phyloP scores from a whole-genome alignment of 2,797 vertebrate species.

The Cetoscarus ocellatus region DNA sequence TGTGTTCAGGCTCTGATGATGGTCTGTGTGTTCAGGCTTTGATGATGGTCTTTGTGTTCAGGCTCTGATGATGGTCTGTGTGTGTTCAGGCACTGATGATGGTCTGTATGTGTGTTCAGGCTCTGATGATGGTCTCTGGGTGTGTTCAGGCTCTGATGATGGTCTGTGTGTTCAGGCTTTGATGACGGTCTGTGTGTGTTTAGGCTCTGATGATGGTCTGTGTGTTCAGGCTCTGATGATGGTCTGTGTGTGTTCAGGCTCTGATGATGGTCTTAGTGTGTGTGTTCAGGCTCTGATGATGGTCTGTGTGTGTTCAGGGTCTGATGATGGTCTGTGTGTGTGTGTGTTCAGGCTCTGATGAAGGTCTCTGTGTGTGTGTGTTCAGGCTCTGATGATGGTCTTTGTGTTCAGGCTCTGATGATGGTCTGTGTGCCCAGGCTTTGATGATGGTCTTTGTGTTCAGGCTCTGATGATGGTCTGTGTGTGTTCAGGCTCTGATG shows the following conservation, averaged over 20 bases:
- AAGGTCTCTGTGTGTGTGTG: conserved; percentile 27
- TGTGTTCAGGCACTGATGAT: conserved; percentile 86
- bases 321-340: conserved; percentile 70
- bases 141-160: conserved; percentile 86
- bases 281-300: conserved; percentile 86
- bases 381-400: conserved; percentile 86
- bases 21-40: conserved; percentile 85
- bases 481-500: too few relatives aligned
- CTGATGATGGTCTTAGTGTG: conserved; percentile 73
- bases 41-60: conserved; percentile 48
- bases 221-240: too few relatives aligned
- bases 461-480: too few relatives aligned
- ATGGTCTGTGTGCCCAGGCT: conserved; percentile 79
- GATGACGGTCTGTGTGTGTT: conserved; percentile 26
- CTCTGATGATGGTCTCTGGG: background rate
- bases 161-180: too few relatives aligned
- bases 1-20: too few relatives aligned
- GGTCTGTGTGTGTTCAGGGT: conserved; percentile 82
- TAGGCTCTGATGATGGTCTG: conserved; percentile 85
- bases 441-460: conserved; percentile 72
- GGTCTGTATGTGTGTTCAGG: too few relatives aligned
- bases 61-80: background rate
- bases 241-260: conserved; percentile 80
- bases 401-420: too few relatives aligned
- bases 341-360: too few relatives aligned